Conservation (phyloP, 2,113 vertebrate species). For the Pomatorhinus ruficollis region DNA sequence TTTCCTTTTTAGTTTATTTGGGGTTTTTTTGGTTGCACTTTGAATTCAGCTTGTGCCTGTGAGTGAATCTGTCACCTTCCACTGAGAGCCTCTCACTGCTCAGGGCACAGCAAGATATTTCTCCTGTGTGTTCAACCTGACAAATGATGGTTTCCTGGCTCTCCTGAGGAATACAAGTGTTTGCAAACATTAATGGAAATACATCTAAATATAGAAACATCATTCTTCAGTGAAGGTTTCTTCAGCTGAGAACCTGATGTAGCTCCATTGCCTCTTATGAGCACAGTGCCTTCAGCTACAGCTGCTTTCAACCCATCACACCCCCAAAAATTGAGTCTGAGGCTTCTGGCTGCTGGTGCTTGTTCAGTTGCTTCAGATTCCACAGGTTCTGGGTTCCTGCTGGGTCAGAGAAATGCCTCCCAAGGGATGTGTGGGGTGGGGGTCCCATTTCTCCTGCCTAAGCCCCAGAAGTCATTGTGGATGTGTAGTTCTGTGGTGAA, state of each 20-base stretch:
- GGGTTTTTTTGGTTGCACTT: background rate
- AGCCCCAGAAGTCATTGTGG: rapidly evolving
- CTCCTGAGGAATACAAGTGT: background rate
- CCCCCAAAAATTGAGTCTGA: background rate
- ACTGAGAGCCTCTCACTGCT: background rate
- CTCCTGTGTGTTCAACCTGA: background rate
- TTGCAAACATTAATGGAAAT: background rate
- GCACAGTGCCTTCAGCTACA: background rate
- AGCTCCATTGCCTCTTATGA: background rate
- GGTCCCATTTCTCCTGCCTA: background rate
- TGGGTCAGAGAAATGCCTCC: background rate
- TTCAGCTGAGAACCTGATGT: background rate
- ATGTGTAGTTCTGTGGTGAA: background rate
- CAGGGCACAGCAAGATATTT: background rate
- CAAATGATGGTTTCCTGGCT: background rate
- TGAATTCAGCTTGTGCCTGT: background rate
- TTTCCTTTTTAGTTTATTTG: background rate
- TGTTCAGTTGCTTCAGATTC: background rate
- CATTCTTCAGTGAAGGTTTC: background rate
- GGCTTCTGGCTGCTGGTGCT: background rate
- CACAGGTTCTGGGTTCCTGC: background rate
- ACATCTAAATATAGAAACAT: background rate
- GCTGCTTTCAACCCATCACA: rapidly evolving
- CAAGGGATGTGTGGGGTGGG: background rate
- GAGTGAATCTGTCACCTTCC: background rate